phyloP scores from a whole-genome alignment of 1,140 invertebrate genomes.

The Tetraneura akinire region DNA sequence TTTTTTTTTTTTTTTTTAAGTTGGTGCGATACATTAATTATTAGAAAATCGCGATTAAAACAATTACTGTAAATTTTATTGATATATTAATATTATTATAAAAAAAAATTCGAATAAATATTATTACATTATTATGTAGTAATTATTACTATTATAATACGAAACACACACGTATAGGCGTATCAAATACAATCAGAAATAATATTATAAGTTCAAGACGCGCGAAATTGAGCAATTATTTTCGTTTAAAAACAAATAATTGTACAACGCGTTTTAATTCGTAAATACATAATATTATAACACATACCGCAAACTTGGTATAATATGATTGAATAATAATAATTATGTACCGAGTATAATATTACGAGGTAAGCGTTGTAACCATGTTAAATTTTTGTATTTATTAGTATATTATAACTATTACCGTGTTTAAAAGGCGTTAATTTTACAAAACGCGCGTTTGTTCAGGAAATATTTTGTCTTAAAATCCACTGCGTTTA shows the following conservation, averaged over 20 bases:
- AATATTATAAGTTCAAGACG: background rate
- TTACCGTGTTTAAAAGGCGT: background rate
- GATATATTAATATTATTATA: too few relatives aligned
- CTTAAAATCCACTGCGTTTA: too few relatives aligned
- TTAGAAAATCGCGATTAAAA: background rate
- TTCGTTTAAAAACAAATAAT: background rate
- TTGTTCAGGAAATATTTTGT: too few relatives aligned
- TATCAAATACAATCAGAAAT: background rate
- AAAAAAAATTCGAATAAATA: too few relatives aligned
- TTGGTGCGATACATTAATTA: background rate
- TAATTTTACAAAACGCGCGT: background rate
- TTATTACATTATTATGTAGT: too few relatives aligned
- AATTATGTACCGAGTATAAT: background rate
- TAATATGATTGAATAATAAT: background rate
- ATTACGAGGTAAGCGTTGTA: background rate
- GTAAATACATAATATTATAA: too few relatives aligned
- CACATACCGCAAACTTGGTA: too few relatives aligned
- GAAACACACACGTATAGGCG: background rate
- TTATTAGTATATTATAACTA: background rate
- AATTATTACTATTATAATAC: background rate
- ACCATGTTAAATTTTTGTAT: background rate
- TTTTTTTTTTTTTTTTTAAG: too few relatives aligned
- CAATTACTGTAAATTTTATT: background rate
- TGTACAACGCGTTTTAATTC: background rate
- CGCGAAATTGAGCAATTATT: constrained; percentile 12